These are phyloP conservation scores for Caenorhabditis becei DNA, from an alignment of 2,888 invertebrate genomes.

Conservation along the genomic window DNA sequence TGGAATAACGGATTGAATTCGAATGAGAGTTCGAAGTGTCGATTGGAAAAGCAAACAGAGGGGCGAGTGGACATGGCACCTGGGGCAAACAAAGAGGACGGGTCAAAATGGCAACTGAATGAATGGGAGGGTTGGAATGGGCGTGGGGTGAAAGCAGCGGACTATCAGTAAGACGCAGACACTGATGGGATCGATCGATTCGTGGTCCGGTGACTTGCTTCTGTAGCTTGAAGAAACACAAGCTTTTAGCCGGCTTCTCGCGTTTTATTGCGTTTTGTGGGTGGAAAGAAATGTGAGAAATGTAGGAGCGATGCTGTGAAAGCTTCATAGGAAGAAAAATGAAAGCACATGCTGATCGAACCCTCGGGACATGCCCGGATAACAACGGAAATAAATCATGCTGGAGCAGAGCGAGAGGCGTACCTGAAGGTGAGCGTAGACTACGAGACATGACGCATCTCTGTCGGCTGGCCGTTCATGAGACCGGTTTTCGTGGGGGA, in stretches of 20 bases:
- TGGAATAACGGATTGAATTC: conserved; percentile 30
- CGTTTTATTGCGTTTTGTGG: conserved; percentile 37
- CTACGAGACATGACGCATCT: conserved; percentile 51
- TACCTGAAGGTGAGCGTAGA: conserved; percentile 38
- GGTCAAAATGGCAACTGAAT: conserved; percentile 39
- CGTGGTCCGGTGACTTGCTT: conserved; percentile 37
- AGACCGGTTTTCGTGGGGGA: conserved; percentile 51
- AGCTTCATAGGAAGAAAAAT: background rate
- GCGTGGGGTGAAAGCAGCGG: background rate
- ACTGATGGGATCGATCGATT: conserved; percentile 34
- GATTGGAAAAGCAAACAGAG: conserved; percentile 41
- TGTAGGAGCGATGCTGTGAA: conserved; percentile 5
- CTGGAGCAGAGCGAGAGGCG: background rate
- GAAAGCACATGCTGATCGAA: conserved; percentile 21
- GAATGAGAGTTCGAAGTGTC: conserved; percentile 21
- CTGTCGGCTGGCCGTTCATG: conserved; percentile 29
- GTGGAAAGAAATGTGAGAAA: background rate
- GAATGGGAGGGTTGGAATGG: background rate
- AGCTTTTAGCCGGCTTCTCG: conserved; percentile 7
- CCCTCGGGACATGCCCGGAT: conserved; percentile 11
- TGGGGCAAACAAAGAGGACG: conserved; percentile 32
- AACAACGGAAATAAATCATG: background rate
- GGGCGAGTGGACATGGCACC: conserved; percentile 51
- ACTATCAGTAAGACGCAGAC: conserved; percentile 46
- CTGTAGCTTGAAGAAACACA: conserved; percentile 4